Percentiles rank a stretch among this genome's conserved stretches.
Evolutionary conservation across 37 sponge, comb jelly and placozoan species (phyloP).

Genomic region (Petrosia ficiformis): DNA sequence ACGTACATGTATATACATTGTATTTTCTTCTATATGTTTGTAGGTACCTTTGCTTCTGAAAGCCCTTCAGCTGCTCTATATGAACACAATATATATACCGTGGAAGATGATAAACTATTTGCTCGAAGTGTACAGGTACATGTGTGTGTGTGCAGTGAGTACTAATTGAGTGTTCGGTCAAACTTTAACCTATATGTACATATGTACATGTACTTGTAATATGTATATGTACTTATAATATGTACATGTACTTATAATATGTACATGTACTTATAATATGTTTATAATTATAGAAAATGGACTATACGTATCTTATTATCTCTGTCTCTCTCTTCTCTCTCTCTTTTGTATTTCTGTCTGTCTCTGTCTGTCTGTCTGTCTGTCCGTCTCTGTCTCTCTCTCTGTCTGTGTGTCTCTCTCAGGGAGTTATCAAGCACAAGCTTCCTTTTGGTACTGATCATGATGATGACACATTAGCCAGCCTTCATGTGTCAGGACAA

Average conservation of each 20-base stretch:
- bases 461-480: background rate
- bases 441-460: background rate
- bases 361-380: constrained; percentile 6
- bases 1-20: background rate
- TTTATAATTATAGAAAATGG: background rate
- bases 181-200: too few species aligned
- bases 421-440: too few species aligned
- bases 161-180: too few species aligned
- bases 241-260: too few species aligned
- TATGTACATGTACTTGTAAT: too few species aligned
- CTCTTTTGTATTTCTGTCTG: background rate
- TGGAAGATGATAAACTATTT: background rate
- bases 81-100: background rate
- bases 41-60: background rate
- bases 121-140: background rate
- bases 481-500: constrained; percentile 56
- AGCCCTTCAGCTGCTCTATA: background rate
- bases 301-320: background rate
- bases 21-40: background rate
- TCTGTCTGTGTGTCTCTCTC: constrained; percentile 3
- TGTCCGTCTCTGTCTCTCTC: constrained; percentile 10
- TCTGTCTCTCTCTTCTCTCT: background rate
- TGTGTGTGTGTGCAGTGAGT: too few species aligned
- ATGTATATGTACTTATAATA: too few species aligned
- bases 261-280: background rate